These are phyloP conservation scores for Drosophila obscura DNA, from an alignment of 1,140 invertebrate species.

Conservation along the genomic window DNA sequence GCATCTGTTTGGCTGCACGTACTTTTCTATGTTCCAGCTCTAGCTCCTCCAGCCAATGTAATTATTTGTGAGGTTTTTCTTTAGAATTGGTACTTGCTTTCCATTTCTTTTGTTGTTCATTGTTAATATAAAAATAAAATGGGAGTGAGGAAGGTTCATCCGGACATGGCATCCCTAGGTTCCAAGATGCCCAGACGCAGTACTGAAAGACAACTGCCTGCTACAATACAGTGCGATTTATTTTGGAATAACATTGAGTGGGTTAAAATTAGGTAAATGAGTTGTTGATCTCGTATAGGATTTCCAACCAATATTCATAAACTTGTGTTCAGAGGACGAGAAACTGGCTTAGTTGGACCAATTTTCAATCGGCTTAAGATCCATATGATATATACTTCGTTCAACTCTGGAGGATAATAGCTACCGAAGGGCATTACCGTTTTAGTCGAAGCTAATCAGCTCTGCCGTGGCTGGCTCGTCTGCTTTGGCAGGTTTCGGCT, in stretches of 20 bases:
- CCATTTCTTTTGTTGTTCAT: too few species aligned
- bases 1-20: too few species aligned
- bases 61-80: too few species aligned
- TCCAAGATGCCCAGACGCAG: too few species aligned
- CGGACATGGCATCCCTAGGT: too few species aligned
- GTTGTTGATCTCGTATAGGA: conserved; percentile 20
- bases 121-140: too few species aligned
- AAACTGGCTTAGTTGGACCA: too few species aligned
- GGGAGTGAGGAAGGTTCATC: too few species aligned
- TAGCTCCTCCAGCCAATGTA: not conserved
- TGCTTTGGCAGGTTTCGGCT: conserved; percentile 69
- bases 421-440: conserved; percentile 13
- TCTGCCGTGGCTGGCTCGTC: conserved; percentile 87
- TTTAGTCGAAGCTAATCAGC: conserved; percentile 89
- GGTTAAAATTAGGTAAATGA: conserved; percentile 42
- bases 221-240: conserved; percentile 8
- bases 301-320: conserved; percentile 1
- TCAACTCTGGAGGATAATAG: conserved; percentile 21
- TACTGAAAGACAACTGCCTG: too few species aligned
- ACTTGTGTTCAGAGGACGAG: not conserved
- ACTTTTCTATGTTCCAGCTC: too few species aligned
- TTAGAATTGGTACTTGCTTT: too few species aligned
- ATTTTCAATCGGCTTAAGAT: conserved; percentile 9
- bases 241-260: conserved; percentile 45
- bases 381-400: conserved; percentile 26